phyloP scores from a whole-genome alignment of 2,797 vertebrate genomes.

The Avahi laniger region DNA sequence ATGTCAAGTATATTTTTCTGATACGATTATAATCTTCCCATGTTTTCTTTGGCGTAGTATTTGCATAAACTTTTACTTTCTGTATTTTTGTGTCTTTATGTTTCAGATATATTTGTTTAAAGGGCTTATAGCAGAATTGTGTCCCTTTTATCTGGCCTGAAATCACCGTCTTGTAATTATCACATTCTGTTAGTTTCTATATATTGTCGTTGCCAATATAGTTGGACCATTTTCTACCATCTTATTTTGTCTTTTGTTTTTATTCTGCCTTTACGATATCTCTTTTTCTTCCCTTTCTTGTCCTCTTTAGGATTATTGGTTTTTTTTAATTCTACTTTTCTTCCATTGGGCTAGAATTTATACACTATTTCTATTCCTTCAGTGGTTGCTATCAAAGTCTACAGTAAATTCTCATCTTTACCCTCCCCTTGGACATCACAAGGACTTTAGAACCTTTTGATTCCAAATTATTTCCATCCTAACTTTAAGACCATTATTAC shows the following conservation, averaged over 20 bases:
- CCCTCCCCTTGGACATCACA: neutral
- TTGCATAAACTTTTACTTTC: neutral
- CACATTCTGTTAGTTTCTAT: neutral
- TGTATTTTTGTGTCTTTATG: neutral
- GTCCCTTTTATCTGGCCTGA: neutral
- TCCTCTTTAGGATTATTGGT: too few species aligned
- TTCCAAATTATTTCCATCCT: neutral
- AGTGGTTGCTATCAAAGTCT: too few species aligned
- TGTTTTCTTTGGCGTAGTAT: neutral
- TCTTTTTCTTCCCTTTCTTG: neutral
- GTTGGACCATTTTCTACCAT: rapidly evolving
- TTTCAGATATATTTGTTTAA: neutral
- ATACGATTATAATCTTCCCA: neutral
- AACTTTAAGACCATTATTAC: rapidly evolving
- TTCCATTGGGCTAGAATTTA: neutral
- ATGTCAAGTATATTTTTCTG: neutral
- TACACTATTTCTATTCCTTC: neutral
- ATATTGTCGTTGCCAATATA: rapidly evolving
- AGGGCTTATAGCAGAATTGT: neutral
- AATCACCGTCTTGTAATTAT: neutral
- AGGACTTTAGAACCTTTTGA: rapidly evolving
- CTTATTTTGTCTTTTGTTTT: neutral
- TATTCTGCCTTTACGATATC: neutral
- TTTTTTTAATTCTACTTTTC: neutral
- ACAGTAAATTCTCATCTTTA: too few species aligned